Evolutionary conservation across 2,113 vertebrate species (phyloP), one percentile per base, ranked within the genome.

Genomic region (Corythornis vintsioides): DNA sequence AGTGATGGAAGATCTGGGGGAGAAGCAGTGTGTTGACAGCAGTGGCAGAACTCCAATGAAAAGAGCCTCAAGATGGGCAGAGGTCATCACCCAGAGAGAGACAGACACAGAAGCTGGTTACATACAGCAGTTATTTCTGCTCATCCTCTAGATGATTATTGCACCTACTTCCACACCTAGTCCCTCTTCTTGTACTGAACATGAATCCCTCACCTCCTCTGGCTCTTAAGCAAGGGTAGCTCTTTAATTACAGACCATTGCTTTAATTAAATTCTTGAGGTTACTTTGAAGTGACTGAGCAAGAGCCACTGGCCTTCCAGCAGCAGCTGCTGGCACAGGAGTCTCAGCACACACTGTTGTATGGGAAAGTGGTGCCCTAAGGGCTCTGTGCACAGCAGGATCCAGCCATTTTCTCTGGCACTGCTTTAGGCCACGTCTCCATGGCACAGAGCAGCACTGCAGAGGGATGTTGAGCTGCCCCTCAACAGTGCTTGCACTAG

Each of bases 401-500:
- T 72, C 77, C 6, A 0, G 59, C 21, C 3, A 33, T 92, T 63
- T 76, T 42, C 71, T 82, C 53, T 2, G 0, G 53, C 35, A 43
- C 48, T 40, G 80, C 89, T 70, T 56, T 70, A 13, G 77, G 83
- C 60, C 83, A 90, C 18, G 4, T 80, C 76, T 83, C 33, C 83
- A 16, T 0, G 0, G 48, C 76, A 59, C 57, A 35, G 40, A 0
- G 0, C 60, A 47, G 74, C 0, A 0, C 75, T 73, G 64, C 63
- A 52, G 47, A 40, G 70, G 73, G 85, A 42, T 75, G 26, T 72
- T 50, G 28, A 45, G 42, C 82, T 83, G 67, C 17, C 52, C 55
- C 52, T 70, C 12, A 55, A 13, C 52, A 55, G 47, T 26, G 38
- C 7, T 24, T 83, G 70, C 53, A 52, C 26, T 53, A 50, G 13